phyloP scores from a whole-genome alignment of 2,888 invertebrate genomes.

The Caenorhabditis angaria region DNA sequence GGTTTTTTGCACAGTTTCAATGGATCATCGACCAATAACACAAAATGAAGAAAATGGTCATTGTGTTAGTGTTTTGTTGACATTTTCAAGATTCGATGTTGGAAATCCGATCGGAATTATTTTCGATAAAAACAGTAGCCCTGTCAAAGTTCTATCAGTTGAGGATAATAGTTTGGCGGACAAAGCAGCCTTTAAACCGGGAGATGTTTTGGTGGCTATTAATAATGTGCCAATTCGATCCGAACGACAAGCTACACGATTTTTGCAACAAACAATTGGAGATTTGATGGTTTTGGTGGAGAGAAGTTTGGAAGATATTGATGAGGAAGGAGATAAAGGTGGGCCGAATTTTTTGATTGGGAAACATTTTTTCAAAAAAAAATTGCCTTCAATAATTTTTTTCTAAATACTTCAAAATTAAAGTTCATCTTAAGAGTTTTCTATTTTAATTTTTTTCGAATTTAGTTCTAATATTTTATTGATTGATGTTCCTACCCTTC shows the following conservation, averaged over 20 bases:
- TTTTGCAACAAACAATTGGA: constrained; percentile 63
- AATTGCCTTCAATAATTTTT: too few relatives aligned
- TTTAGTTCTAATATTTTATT: too few relatives aligned
- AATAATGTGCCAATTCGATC: constrained; percentile 67
- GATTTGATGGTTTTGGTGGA: constrained; percentile 68
- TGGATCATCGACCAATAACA: constrained; percentile 55
- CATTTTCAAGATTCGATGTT: constrained; percentile 59
- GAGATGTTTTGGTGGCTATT: constrained; percentile 65
- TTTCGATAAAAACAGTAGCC: constrained; percentile 48
- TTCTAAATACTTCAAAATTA: too few relatives aligned
- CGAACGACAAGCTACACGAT: constrained; percentile 64
- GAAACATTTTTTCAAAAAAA: too few relatives aligned
- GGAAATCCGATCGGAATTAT: constrained; percentile 57
- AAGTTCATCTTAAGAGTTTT: too few relatives aligned
- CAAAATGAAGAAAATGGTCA: constrained; percentile 59
- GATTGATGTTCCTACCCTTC: background rate
- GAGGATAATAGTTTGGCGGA: constrained; percentile 63
- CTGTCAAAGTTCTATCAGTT: constrained; percentile 55
- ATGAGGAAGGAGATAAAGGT: constrained; percentile 55
- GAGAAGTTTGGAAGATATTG: constrained; percentile 58
- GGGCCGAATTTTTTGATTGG: background rate
- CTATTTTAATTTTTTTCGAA: too few relatives aligned
- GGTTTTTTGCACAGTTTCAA: constrained; percentile 60
- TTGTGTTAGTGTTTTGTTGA: constrained; percentile 58
- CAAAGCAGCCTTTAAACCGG: constrained; percentile 60